Percentiles rank a stretch among this genome's conserved stretches.
Conservation (phyloP, 2,888 invertebrate species). For the Pachymerium ferrugineum region DNA sequence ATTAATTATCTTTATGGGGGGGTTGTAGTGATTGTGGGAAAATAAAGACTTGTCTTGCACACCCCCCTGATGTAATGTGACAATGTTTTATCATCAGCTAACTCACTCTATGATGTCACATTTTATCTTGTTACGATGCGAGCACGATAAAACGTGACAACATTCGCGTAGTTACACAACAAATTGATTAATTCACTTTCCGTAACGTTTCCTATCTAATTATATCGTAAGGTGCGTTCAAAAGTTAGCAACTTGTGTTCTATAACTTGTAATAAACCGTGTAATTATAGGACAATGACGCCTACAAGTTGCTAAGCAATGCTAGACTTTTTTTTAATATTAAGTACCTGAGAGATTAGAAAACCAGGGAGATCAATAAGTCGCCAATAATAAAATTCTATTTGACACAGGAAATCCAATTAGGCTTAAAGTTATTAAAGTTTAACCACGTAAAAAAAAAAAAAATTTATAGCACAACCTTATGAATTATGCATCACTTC, state of each 20-base stretch:
- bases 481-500: neutral
- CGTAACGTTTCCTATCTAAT: too few relatives aligned
- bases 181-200: too few relatives aligned
- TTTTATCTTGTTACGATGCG: neutral
- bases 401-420: conserved; percentile 9
- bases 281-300: neutral
- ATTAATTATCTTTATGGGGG: too few relatives aligned
- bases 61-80: neutral
- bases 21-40: too few relatives aligned
- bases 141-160: neutral
- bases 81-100: neutral
- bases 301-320: neutral
- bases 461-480: neutral
- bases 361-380: neutral
- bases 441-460: neutral
- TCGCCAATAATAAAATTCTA: neutral
- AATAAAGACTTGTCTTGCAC: too few relatives aligned
- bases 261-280: too few relatives aligned
- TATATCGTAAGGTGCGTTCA: too few relatives aligned
- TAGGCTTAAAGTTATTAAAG: conserved; percentile 4
- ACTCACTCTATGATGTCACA: neutral
- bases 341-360: neutral
- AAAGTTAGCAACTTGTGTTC: too few relatives aligned
- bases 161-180: neutral
- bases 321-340: too few relatives aligned